Base-by-base conservation (phyloP, 2,797 vertebrate genomes). In the Pteronotus mesoamericanus region DNA sequence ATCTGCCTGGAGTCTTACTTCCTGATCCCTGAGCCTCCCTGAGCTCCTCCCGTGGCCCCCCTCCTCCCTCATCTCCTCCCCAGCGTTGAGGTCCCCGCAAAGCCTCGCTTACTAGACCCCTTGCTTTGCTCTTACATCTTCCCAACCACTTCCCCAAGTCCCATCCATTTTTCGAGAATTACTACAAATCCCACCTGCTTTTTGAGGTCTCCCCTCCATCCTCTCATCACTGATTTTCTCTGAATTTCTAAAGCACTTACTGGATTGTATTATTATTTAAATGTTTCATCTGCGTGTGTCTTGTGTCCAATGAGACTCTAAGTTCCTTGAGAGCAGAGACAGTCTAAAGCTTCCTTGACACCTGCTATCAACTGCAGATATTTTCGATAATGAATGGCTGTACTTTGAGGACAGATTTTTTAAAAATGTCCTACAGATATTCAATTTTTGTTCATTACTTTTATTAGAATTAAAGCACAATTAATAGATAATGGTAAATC, bases 271-370 rank as follows among this genome's bases (percentile, higher is more conserved):
- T 94, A 96, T 75, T 86, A 94, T 82, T 85, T 94, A 93, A 82
- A 86, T 96, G 74, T 95, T 95, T 95, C 85, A 53, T 95, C 94
- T 97, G 42, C 92, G 21, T 95, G 12, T 96, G 44, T 88, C 89
- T 96, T 92, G 68, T 96, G 97, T 95, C 92, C 93, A 97, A 84
- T 79, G 89, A 95, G 64, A 96, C 0, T 96, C 14, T 94, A 91
- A 94, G n/a, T 72, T 97, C 86, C 92, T 94, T 90, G 87, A 86
- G n/a, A 72, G 75, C 39, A 94, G 87, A 91, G 51, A 94, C 32
- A 95, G 82, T 93, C 96, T 96, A 96, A 96, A 92, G 95, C 86
- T 97, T 96, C 92, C 91, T 87, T 92, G 92, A 95, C 79, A 95
- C 48, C 66, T 88, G 82, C 88, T 95, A 97, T 51, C 91, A 91